Base-by-base conservation (phyloP, 2,113 vertebrate species). In the Prunella himalayana region DNA sequence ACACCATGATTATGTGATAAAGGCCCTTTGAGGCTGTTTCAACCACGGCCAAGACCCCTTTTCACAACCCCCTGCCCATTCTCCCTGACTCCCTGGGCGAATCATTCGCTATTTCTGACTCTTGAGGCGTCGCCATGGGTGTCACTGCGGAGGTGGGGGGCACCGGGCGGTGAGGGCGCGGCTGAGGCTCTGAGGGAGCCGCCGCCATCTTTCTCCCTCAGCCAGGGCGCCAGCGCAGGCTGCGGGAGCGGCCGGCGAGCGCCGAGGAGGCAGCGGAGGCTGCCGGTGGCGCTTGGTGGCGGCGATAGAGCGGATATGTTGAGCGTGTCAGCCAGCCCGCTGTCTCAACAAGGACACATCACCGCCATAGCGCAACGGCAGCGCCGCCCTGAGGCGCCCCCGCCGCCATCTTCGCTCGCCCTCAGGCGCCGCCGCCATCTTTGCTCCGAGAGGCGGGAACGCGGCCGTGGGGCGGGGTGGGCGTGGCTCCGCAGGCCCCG, bases 261-360 rank as follows among this genome's bases (percentile, higher is more conserved):
- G 24, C 20, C 7, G 42, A 30, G 35, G 19, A 59, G 30, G 9
- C 9, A 37, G 14, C 15, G 11, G 23, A 14, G 25, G 25, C 37
- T 13, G 39, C 15, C 13, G 17, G 54, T 3, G 35, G 27, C 65
- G 2, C 18, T 13, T 2, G 39, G 18, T 2, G 31, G 35, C 54
- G 7, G 28, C 18, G 9, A 17, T 11, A 15, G 23, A 60, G 12
- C 5, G 8, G 7, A 12, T 11, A 10, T 6, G 15, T 2, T 4
- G 28, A 13, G 49, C 22, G 21, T 2, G 49, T 4, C 41, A 21
- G 21, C 33, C 33, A 17, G 13, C 35, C 23, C 9, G 11, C 39
- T 3, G n/a, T 4, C 18, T 2, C 28, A 6, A 7, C 1, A 10
- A 0, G 11, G 2, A 63, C 49, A 9, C 17, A 16, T 0, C 10